Evolutionary conservation across 2,797 vertebrate genomes (phyloP).

Genomic region (Heliangelus exortis): DNA sequence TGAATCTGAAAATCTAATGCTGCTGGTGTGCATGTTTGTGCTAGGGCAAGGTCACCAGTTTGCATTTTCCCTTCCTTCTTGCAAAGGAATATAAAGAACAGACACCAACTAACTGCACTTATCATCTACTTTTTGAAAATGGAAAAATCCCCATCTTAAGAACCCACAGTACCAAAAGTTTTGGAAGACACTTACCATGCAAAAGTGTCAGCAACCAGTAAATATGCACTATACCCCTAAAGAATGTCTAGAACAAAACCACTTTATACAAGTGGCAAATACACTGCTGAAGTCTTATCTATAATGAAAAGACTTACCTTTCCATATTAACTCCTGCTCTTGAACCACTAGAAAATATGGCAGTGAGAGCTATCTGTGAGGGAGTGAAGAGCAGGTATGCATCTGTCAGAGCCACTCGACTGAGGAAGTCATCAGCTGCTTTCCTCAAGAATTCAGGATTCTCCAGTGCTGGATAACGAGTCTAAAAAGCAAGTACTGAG

Average conservation of each 20-base stretch:
- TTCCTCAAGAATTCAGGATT: constrained; percentile 94
- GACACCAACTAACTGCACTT: neutral
- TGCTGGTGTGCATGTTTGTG: neutral
- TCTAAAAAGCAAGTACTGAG: constrained; percentile 79
- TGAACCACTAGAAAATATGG: constrained; percentile 89
- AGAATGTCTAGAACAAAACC: neutral
- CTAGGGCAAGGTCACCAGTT: neutral
- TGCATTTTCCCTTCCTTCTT: neutral
- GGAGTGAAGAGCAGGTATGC: constrained; percentile 91
- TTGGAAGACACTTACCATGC: neutral
- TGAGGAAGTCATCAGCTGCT: constrained; percentile 92
- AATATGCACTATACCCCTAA: neutral
- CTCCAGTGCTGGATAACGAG: constrained; percentile 89
- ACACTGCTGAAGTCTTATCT: neutral
- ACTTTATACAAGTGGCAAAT: neutral
- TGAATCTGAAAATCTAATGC: neutral
- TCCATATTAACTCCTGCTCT: constrained; percentile 93
- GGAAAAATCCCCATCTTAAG: neutral
- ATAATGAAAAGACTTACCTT: constrained; percentile 77
- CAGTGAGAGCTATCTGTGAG: constrained; percentile 91
- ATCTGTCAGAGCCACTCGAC: constrained; percentile 88
- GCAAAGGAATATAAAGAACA: neutral
- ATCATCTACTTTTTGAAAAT: neutral
- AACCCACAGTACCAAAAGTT: neutral
- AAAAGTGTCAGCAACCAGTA: neutral